phyloP scores from a whole-genome alignment of 2,113 vertebrate species.

The Phainopepla nitens region DNA sequence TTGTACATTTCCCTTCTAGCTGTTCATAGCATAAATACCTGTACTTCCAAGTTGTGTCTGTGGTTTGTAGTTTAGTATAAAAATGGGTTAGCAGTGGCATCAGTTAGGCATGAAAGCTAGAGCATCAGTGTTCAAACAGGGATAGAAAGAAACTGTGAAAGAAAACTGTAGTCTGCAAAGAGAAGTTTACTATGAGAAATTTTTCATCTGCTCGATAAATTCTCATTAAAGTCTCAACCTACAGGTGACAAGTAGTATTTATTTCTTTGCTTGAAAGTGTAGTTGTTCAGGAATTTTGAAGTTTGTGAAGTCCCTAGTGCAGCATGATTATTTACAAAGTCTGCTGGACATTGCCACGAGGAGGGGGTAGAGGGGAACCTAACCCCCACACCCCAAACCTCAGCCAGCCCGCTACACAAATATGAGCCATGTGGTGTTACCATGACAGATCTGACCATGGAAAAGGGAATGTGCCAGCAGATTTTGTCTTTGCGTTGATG shows the following conservation, averaged over 20 bases:
- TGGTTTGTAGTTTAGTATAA: not conserved
- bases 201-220: not conserved
- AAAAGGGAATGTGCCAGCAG: not conserved
- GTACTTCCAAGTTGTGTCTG: not conserved
- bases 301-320: not conserved
- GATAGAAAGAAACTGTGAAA: not conserved
- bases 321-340: not conserved
- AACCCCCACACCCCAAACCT: rapidly evolving
- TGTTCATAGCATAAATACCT: not conserved
- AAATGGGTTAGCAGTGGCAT: not conserved
- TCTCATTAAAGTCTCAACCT: not conserved
- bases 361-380: no score
- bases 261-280: not conserved
- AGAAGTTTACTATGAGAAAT: not conserved
- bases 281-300: not conserved
- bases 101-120: not conserved
- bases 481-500: not conserved
- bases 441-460: not conserved
- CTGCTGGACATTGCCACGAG: not conserved
- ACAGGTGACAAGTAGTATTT: not conserved
- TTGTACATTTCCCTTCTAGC: not conserved
- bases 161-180: not conserved
- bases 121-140: not conserved
- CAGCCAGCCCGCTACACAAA: not conserved
- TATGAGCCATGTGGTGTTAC: not conserved